Percentiles rank a stretch among this genome's conserved stretches.
Conservation (phyloP, 1,140 invertebrate species). For the Drosophila rhopaloa region DNA sequence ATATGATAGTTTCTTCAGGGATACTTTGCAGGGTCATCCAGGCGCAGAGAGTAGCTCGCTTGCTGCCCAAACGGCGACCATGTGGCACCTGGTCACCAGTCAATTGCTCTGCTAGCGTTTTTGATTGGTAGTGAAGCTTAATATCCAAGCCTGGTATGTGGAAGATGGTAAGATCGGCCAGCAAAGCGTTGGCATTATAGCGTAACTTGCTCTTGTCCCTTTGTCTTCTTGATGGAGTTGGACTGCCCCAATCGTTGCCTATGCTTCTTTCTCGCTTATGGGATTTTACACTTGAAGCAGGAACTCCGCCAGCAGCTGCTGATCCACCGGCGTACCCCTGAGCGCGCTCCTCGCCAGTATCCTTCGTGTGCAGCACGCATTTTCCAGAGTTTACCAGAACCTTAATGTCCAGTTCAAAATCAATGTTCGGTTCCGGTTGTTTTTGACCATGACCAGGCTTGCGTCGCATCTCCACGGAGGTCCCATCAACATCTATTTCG, state of each 20-base stretch:
- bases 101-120: conserved; percentile 88
- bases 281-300: conserved; percentile 62
- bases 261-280: conserved; percentile 82
- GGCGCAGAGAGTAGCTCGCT: conserved; percentile 96
- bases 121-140: conserved; percentile 96
- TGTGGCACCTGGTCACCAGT: conserved; percentile 28
- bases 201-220: conserved; percentile 85
- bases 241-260: conserved; percentile 85
- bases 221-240: conserved; percentile 85
- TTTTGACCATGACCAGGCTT: conserved; percentile 85
- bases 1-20: conserved; percentile 97
- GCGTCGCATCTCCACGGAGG: conserved; percentile 87
- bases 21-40: conserved; percentile 98
- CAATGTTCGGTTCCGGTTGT: conserved; percentile 96
- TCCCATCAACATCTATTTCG: conserved; percentile 87
- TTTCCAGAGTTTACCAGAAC: conserved; percentile 98
- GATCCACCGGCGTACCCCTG: conserved; percentile 65
- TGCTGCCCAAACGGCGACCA: conserved; percentile 88
- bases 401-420: conserved; percentile 98
- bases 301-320: conserved; percentile 83
- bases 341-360: conserved; percentile 89
- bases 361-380: conserved; percentile 97
- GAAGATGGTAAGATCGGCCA: conserved; percentile 95
- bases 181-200: conserved; percentile 85
- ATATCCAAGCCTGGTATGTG: conserved; percentile 97